Evolutionary conservation across 2,888 invertebrate species (phyloP), one percentile per base, ranked within the genome.

Genomic region (Drosophila sordidula): DNA sequence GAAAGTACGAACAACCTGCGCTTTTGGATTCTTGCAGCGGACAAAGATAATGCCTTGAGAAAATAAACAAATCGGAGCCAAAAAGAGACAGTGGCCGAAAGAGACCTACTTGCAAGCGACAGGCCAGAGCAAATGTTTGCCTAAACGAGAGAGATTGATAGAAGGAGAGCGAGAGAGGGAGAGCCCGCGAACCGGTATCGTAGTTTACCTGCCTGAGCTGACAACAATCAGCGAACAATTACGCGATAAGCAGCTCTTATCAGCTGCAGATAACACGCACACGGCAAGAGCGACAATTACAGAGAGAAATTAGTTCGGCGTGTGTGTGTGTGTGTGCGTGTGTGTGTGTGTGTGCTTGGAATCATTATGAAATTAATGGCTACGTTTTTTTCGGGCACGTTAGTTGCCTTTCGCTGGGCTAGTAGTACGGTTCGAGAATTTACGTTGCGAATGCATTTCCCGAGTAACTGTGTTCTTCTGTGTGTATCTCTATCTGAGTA

Each of bases 201-300:
- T 36, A 54, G 58, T 70, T 74, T 83, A 83, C 82, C 87, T 41
- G 32, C 82, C 87, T 41, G 32, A 18, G 55, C 64, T 77, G 77
- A 80, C 80, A 78, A 78, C 87, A 87, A 89, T 84, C 83, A 78
- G 83, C 67, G 57, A 49, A 59, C 89, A 83, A 83, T 83, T 83
- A 89, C 58, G 49, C 82, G 83, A 83, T 83, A 83, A 87, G 89
- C 77, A 47, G 25, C 34, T 45, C 87, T 84, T 84, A 84, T 84
- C 83, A 84, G 55, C 12, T 39, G 4, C 16, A 80, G 83, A 84
- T 89, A 84, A 89, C 68, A 65, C 32, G 34, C 41, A 57, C 38
- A 41, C 16, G 41, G 29, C 14, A 34, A 42, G 38, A 49, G 47
- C 52, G 42, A 12, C 25, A 26, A 29, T 26, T 34, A 41, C 38